Evolutionary conservation across 64 coral and sea anemone species (phyloP).

Genomic region (Platygyra sinensis): DNA sequence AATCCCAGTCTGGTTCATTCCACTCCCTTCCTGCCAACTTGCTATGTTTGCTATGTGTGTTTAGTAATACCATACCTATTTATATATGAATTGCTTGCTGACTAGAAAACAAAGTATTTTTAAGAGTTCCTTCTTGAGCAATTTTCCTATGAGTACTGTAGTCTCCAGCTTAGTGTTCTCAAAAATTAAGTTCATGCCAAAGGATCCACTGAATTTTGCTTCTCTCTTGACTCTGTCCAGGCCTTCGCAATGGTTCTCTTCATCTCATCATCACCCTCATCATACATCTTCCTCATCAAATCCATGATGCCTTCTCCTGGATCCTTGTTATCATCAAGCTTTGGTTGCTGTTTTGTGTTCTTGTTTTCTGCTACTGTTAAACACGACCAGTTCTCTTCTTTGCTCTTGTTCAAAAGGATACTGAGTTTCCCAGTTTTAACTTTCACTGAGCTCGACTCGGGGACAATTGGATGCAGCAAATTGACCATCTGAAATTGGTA

Average conservation of each 20-base stretch:
- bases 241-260: slow-evolving; percentile 85
- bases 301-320: slow-evolving; percentile 79
- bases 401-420: slow-evolving; percentile 77
- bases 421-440: slow-evolving; percentile 66
- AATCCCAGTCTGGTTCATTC: too few relatives aligned
- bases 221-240: slow-evolving; percentile 84
- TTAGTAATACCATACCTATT: too few relatives aligned
- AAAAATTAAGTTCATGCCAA: not conserved
- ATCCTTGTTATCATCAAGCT: slow-evolving; percentile 66
- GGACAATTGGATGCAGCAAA: slow-evolving; percentile 65
- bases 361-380: slow-evolving; percentile 43
- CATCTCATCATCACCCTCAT: slow-evolving; percentile 98
- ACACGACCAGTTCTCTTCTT: slow-evolving; percentile 70
- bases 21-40: too few relatives aligned
- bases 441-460: slow-evolving; percentile 66
- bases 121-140: too few relatives aligned
- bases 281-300: slow-evolving; percentile 97
- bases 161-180: too few relatives aligned
- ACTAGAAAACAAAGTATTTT: too few relatives aligned
- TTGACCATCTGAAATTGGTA: slow-evolving; percentile 77
- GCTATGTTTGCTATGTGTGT: too few relatives aligned
- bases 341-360: slow-evolving; percentile 43
- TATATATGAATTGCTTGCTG: too few relatives aligned
- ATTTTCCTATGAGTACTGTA: too few relatives aligned
- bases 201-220: slow-evolving; percentile 26